Evolutionary conservation across 2,797 vertebrate genomes (phyloP), one percentile per base, ranked within the genome.

Genomic region (Synanceia verrucosa): DNA sequence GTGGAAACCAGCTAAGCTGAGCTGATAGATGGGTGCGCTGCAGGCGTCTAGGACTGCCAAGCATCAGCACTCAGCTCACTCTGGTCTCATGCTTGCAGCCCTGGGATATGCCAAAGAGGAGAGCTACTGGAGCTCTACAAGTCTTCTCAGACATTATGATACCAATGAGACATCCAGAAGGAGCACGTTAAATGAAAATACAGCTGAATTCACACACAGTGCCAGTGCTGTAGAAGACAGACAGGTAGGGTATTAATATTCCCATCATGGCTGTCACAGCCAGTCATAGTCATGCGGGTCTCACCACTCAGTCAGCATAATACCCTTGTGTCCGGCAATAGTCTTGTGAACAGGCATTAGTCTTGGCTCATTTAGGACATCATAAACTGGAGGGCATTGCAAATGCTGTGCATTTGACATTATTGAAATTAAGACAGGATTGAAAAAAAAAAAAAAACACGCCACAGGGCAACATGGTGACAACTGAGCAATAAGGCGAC

Each of bases 11-110:
- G 67, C 78, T 88, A 84, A 92, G 85, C 89, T 65, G 77, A 78
- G 84, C 79, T 85, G 86, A 90, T 87, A 82, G 86, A 92, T 87
- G 83, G 78, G 41, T 79, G 80, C 79, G 87, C 87, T 86, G 65
- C 65, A 70, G 79, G 89, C 74, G 47, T 70, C 73, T 39, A 59
- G 70, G 75, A 62, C 67, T 69, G 87, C 79, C 73, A 85, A 85
- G 86, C 78, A 75, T 81, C 74, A 66, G 62, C 7, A 65, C 77
- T 84, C 81, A 64, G 72, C 78, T 85, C 73, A 70, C 74, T 77
- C 46, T 36, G 78, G 66, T 65, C 63, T 78, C 76, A 68, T 36
- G 57, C 52, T 69, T 39, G 56, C 78, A 79, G 83, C 88, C 64
- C 69, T 64, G 80, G 82, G 87, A 86, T 57, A 86, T 28, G 74